phyloP scores from a whole-genome alignment of 2,113 vertebrate genomes.

The Malurus elegans region DNA sequence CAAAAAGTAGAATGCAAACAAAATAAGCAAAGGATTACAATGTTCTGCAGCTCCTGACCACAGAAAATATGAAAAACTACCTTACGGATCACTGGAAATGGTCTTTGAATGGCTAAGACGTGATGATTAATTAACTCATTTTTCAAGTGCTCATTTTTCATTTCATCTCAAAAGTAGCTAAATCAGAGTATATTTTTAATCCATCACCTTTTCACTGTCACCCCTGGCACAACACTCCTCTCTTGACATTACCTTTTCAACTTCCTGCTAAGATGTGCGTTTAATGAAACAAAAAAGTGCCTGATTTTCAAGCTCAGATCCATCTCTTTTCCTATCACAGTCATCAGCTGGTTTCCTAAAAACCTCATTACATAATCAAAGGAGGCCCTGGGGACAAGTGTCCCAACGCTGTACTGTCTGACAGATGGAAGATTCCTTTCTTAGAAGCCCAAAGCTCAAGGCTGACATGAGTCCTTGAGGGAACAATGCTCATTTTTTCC shows the following conservation, averaged over 20 bases:
- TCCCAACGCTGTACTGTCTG: neutral
- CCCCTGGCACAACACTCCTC: neutral
- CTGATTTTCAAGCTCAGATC: slow-evolving; percentile 5
- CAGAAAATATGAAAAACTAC: neutral
- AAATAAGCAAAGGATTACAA: neutral
- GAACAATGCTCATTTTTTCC: slow-evolving; percentile 30
- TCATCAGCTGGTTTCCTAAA: slow-evolving; percentile 50
- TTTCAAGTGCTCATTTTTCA: slow-evolving; percentile 46
- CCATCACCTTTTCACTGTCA: neutral
- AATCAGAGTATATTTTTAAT: slow-evolving; percentile 20
- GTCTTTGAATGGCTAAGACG: neutral
- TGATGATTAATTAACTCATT: slow-evolving; percentile 47
- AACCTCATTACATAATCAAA: slow-evolving; percentile 50
- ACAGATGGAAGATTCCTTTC: slow-evolving; percentile 39
- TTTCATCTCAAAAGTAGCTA: slow-evolving; percentile 38
- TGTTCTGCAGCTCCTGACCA: neutral
- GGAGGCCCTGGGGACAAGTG: neutral
- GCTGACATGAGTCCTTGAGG: slow-evolving; percentile 31
- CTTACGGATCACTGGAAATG: neutral
- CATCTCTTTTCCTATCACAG: neutral
- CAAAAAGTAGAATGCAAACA: neutral
- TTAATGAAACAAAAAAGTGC: slow-evolving; percentile 47
- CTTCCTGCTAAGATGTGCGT: slow-evolving; percentile 48
- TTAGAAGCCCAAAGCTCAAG: slow-evolving; percentile 37
- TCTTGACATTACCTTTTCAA: slow-evolving; percentile 55